Base-by-base conservation (phyloP, 2,888 invertebrate species). In the Callosobruchus maculatus region DNA sequence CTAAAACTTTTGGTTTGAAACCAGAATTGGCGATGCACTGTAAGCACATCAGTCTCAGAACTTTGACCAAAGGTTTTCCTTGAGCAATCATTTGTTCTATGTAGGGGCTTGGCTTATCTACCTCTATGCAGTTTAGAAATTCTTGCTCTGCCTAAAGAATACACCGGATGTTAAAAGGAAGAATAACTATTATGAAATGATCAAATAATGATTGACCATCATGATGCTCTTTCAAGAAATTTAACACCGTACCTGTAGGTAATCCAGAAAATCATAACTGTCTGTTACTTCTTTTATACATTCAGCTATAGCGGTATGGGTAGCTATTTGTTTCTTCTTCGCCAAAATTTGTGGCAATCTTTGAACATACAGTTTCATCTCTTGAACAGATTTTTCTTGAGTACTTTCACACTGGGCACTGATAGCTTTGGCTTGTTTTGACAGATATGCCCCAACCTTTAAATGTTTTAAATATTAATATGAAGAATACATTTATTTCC, bases 21-120 rank as follows among this genome's bases (percentile, higher is more conserved):
- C 99, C 99, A 21, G 97, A 97, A 74, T 95, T 95, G 1, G 97
- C 96, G 21, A 94, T 90, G 77, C 97, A 97, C 87, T 99, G 99
- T 73, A 99, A 91, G 85, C 97, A 97, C 76, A 99, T 93, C 5
- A 99, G 89, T 13, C 98, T 90, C 67, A 99, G 88, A 9, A 98
- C 93, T 88, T 94, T 95, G 2, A 92, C 89, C 0, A 98, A 85
- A 0, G 97, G 93, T 79, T 92, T 93, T 83, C 94, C 92, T 82
- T 94, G 94, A 0, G 95, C 95, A 75, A 99, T 97, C 81, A 95
- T 91, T 84, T 97, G 96, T 87, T 99, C 99, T 76, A 99, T 97
- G 84, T 93, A 96, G 0, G 94, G 88, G 85, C 95, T 93, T 0
- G 94, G 90, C 86, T 95, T 96, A 81, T 99, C 99, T 0, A 96